Percentiles rank a stretch among this genome's conserved stretches.
Evolutionary conservation across 2,888 invertebrate genomes (phyloP).

Genomic region (Andrena camellia): DNA sequence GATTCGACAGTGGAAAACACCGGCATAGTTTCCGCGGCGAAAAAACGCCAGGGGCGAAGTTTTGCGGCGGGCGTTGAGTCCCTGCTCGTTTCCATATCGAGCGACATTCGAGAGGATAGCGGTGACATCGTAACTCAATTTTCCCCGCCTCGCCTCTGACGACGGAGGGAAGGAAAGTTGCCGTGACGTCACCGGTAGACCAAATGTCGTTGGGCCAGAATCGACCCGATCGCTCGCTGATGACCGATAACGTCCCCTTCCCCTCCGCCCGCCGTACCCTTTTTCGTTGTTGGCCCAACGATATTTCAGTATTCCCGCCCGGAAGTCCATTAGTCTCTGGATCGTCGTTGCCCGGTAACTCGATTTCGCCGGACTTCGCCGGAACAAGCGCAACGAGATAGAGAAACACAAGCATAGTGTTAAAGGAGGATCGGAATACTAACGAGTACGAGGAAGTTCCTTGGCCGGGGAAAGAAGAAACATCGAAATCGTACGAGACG

Average conservation of each 20-base stretch:
- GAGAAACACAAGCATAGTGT: constrained; percentile 16
- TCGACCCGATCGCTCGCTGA: constrained; percentile 59
- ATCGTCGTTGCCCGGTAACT: constrained; percentile 70
- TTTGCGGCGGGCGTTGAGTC: constrained; percentile 56
- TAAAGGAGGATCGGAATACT: constrained; percentile 10
- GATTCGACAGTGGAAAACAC: constrained; percentile 10
- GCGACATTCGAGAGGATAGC: constrained; percentile 64
- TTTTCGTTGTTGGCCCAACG: constrained; percentile 5
- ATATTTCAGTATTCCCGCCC: constrained; percentile 33
- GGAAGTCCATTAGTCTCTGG: constrained; percentile 71
- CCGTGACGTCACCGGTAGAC: constrained; percentile 41
- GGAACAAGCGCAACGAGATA: constrained; percentile 41
- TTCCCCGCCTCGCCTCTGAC: constrained; percentile 48
- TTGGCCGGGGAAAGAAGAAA: constrained; percentile 10
- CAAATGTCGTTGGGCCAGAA: constrained; percentile 43
- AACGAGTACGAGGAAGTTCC: constrained; percentile 32
- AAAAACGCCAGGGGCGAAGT: constrained; percentile 33
- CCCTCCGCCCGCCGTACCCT: constrained; percentile 19
- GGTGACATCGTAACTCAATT: constrained; percentile 71
- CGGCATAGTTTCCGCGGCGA: constrained; percentile 28
- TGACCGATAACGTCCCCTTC: constrained; percentile 63
- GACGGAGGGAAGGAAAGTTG: constrained; percentile 58
- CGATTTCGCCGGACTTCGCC: constrained; percentile 62
- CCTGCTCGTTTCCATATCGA: constrained; percentile 71
- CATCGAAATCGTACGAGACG: constrained; percentile 15